A percentile compares a stretch with the other conserved stretches of the same genome.
Conservation (phyloP, 1,140 invertebrate genomes). For the Brachionus manjavacas region DNA sequence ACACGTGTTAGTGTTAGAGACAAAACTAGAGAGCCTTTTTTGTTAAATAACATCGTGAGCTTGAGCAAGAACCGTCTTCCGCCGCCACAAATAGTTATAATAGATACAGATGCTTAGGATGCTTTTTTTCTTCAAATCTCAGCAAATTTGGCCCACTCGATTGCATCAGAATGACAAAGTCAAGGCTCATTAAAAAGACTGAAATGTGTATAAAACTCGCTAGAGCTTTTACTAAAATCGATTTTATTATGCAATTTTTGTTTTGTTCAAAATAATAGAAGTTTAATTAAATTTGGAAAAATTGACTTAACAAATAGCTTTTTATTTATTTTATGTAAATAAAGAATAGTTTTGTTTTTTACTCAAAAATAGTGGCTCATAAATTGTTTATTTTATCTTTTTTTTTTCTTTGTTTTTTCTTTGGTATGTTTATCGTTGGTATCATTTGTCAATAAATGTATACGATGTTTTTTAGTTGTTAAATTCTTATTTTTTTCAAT, state of each 20-base stretch:
- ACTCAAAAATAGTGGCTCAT: background rate
- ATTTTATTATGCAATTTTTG: conserved; percentile 1
- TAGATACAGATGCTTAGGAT: conserved; percentile 24
- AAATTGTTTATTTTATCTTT: background rate
- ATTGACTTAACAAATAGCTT: background rate
- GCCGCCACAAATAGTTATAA: conserved; percentile 6
- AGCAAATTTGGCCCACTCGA: conserved; percentile 7
- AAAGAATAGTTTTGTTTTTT: background rate
- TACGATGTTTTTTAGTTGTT: background rate
- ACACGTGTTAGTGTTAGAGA: background rate
- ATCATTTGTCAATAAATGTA: background rate
- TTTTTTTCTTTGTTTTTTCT: background rate
- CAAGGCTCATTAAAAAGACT: background rate
- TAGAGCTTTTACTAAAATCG: background rate
- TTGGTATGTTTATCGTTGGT: background rate
- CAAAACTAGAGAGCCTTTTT: conserved; percentile 14
- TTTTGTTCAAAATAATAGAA: background rate
- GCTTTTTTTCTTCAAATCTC: background rate
- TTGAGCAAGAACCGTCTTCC: background rate
- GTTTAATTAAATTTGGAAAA: background rate
- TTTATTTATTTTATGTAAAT: background rate
- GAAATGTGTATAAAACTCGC: background rate
- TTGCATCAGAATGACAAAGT: background rate
- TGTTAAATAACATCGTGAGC: background rate
- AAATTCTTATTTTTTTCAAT: background rate